phyloP scores from a whole-genome alignment of 92 coral and sea anemone genomes.

The Zoanthus sansibaricus region DNA sequence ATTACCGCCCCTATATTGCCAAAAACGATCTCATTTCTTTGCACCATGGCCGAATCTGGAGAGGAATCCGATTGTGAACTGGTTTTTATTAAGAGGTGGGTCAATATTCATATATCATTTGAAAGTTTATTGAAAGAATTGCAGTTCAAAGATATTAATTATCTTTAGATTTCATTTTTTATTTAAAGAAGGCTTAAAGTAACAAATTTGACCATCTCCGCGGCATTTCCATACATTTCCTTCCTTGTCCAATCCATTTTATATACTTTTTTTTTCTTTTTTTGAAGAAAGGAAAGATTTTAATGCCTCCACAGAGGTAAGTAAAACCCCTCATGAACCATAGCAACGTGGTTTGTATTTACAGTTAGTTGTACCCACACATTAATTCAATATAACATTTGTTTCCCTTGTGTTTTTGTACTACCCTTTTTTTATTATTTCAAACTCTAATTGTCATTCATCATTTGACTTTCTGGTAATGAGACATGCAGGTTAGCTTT shows the following conservation, averaged over 20 bases:
- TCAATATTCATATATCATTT: slow-evolving; percentile 12
- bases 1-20: no score
- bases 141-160: slow-evolving; percentile 17
- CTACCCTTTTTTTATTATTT: neutral
- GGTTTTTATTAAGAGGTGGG: slow-evolving; percentile 23
- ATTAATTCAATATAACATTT: neutral
- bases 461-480: neutral
- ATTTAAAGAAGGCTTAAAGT: neutral
- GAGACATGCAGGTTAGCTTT: neutral
- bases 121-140: slow-evolving; percentile 19
- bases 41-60: slow-evolving; percentile 29
- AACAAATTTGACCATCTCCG: neutral
- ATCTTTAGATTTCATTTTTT: neutral
- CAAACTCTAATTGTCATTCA: neutral
- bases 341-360: slow-evolving; percentile 1
- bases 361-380: neutral
- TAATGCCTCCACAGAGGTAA: neutral
- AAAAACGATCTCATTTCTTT: slow-evolving; percentile 16
- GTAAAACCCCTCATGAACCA: neutral
- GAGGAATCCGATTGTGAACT: slow-evolving; percentile 23
- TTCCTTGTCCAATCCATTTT: slow-evolving; percentile 8
- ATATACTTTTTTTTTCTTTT: neutral
- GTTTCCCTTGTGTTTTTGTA: neutral
- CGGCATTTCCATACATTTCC: neutral
- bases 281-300: neutral